These are phyloP conservation scores for Pomacea canaliculata DNA, from an alignment of 2,888 invertebrate species.

Conservation along the genomic window DNA sequence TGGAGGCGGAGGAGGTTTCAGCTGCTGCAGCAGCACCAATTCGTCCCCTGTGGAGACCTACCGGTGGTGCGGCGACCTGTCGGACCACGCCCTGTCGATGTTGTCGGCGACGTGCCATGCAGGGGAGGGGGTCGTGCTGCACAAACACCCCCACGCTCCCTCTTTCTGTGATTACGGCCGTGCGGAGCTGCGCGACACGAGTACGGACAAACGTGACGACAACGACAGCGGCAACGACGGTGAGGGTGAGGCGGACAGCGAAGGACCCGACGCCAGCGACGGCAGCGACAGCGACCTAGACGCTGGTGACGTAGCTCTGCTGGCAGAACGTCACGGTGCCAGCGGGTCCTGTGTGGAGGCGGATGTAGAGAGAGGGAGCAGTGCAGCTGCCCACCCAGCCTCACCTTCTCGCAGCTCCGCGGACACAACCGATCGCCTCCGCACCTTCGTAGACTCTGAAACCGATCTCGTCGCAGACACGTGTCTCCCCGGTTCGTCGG, in stretches of 20 bases:
- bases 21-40: constrained; percentile 20
- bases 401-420: background rate
- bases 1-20: constrained; percentile 2
- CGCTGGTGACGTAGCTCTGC: background rate
- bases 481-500: constrained; percentile 49
- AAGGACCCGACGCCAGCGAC: background rate
- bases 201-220: constrained; percentile 11
- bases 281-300: background rate
- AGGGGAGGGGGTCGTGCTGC: background rate
- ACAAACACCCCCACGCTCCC: background rate
- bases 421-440: constrained; percentile 32
- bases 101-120: background rate
- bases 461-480: constrained; percentile 24
- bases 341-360: background rate
- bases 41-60: constrained; percentile 1
- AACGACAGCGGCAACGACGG: constrained; percentile 18
- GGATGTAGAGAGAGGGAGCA: background rate
- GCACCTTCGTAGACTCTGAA: constrained; percentile 30
- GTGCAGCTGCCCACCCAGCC: background rate
- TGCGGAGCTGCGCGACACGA: no score
- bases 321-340: background rate
- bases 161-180: background rate
- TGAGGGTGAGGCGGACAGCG: constrained; percentile 7
- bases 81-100: background rate
- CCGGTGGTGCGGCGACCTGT: background rate